Evolutionary conservation across 1,140 invertebrate genomes (phyloP), one percentile per base, ranked within the genome.

Genomic region (Heliconius hermathena): DNA sequence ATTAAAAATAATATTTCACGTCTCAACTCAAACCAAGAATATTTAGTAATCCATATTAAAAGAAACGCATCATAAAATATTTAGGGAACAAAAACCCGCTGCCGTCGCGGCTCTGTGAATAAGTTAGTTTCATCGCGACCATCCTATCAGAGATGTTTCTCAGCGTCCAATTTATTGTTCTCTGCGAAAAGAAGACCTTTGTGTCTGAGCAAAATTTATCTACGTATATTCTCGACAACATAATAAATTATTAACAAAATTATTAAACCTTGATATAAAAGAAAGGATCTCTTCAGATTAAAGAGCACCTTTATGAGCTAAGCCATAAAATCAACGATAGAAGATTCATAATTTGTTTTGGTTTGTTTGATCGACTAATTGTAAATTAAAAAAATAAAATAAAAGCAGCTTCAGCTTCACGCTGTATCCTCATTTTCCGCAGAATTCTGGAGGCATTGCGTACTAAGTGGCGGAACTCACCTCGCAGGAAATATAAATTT

Each of bases 81-180:
- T 71, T 57, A 74, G 18, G 5, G 16, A 18, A 49, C 71, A 74
- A 73, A 66, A 74, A 74, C 57, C 73, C 71, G 60, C 60, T 18
- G 38, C 57, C 71, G 66, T 77, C 66, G 46, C 38, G 66, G 36
- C 60, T 52, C 57, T 41, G 72, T 79, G 60, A 79, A 77, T 77
- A 77, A 77, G 60, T 77, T 74, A 77, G 52, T 77, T 73, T 77
- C 72, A 77, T 76, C 75, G 71, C 72, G 75, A 52, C 79, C 49
- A 49, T 60, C 22, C 22, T 18, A 60, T 77, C 74, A 73, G 66
- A 57, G 75, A 71, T 74, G 71, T 73, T 71, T 77, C 77, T 77
- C 41, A 73, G 60, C 70, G 46, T 73, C 72, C 80, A 81, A 81
- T 81, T 77, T 81, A 70, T 46, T 77, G 29, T 77, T 71, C 75